Base-by-base conservation (phyloP, 1,140 invertebrate genomes). In the Drosophila ercepeae region DNA sequence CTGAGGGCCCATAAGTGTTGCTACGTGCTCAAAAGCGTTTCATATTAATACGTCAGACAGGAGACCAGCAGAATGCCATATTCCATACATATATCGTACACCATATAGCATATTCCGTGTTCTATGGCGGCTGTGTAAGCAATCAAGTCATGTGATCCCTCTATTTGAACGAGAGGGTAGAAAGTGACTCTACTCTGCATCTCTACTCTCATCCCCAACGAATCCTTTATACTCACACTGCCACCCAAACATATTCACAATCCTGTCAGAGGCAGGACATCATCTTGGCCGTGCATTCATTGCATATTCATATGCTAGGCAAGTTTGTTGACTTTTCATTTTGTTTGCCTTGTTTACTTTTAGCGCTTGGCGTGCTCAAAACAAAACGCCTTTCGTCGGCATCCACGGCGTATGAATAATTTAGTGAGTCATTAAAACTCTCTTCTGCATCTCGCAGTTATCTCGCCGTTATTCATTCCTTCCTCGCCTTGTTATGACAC, bases 291-390 rank as follows among this genome's bases (percentile, higher is more conserved):
- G 57, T 86, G 64, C 74, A 82, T 77, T 88, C 75, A 78, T 83
- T 83, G 64, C 82, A 86, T 86, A 68, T 84, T 83, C 81, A 84
- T 84, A 84, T 84, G 68, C 60, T 52, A 39, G 71, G 50, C 79
- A 84, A 86, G 82, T 88, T 88, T 88, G 82, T 88, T 88, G 82
- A 88, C 82, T 88, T 88, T 88, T 88, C 83, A 88, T 88, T 88
- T 88, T 89, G 82, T 88, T 84, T 82, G 82, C 77, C 88, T 88
- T 88, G 82, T 88, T 88, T 88, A 88, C 82, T 82, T 88, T 86
- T 86, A 84, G 76, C 82, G 81, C 75, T 79, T 81, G 77, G 79
- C 81, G 57, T 71, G 82, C 82, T 89, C 70, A 88, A 88, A 88
- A 88, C 82, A 82, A 82, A 88, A 89, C 77, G 82, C 77, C 79